Base-by-base conservation (phyloP, 2,113 vertebrate genomes). In the Diadophis punctatus region DNA sequence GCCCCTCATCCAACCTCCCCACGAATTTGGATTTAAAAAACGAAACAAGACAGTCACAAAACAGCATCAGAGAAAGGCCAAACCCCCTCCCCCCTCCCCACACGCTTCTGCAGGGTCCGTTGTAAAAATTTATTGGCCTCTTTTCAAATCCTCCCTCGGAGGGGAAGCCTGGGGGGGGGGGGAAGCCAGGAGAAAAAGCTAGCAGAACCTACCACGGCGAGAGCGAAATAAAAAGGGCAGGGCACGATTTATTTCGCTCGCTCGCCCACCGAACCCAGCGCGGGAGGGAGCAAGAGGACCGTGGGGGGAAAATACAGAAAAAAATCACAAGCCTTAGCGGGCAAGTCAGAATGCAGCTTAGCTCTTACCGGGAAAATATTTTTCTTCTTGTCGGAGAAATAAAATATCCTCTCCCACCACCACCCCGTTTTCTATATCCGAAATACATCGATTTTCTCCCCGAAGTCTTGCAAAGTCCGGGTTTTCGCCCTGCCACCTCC, bases 101-200 rank as follows among this genome's bases (percentile, higher is more conserved):
- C 53, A 48, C 2, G 52, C 53, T 18, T 4, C 10, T 46, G 91
- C 53, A 20, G 55, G 89, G 88, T 94, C 96, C 23, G 94, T 96
- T 97, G 97, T 55, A 97, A 97, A 58, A 97, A 97, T 97, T 97
- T 97, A 97, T 97, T 97, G 95, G 96, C 91, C 60, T 92, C 89
- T 92, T 80, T 90, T 93, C 85, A 90, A 90, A 88, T 93, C 86
- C 46, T 86, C 94, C 88, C 88, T 1, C 93, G 96, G 34, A 90
- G 46, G 96, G 34, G 84, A 48, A 58, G 48, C 1, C 49, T 8
- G 55, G 49, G 96, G n/a, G 86, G 55, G 43, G 94, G 93, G 9
- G n/a, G 10, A 39, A 20, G 49, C 49, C 94, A 92, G 84, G 91
- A 95, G 96, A 93, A 95, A 95, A 96, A 96, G 93, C 90, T 95